Percentiles rank a stretch among this genome's conserved stretches.
phyloP scores from a whole-genome alignment of 1,140 invertebrate species.

The Oedothorax gibbosus region DNA sequence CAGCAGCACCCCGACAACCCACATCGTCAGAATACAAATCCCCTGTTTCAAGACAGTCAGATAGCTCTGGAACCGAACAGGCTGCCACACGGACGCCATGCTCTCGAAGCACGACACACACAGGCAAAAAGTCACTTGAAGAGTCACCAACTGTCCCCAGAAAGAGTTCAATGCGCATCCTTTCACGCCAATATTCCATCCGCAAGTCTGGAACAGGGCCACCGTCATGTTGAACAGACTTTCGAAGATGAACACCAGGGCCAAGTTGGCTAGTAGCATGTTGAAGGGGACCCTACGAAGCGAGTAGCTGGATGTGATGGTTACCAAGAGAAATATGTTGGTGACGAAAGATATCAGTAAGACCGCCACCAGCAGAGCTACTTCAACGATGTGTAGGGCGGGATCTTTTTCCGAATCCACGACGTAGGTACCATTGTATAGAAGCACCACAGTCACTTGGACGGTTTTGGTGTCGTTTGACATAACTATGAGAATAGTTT shows the following conservation, averaged over 20 bases:
- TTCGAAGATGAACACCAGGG: conserved; percentile 19
- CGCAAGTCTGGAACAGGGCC: conserved; percentile 1
- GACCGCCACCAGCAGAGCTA: conserved; percentile 25
- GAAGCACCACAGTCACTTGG: conserved; percentile 20
- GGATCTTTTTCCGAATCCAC: background rate
- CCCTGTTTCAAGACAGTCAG: conserved; percentile 50
- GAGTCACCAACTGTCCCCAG: conserved; percentile 34
- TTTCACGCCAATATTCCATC: conserved; percentile 24
- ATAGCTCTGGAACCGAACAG: conserved; percentile 44
- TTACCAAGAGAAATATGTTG: conserved; percentile 48
- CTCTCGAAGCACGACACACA: conserved; percentile 40
- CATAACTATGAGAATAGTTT: no score
- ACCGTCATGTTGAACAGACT: conserved; percentile 48
- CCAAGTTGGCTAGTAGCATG: conserved; percentile 26
- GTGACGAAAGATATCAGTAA: conserved; percentile 42
- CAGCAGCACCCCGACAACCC: conserved; percentile 32
- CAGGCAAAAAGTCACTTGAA: conserved; percentile 49
- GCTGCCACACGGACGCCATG: conserved; percentile 40
- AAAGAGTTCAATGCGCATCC: conserved; percentile 45
- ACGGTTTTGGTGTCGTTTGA: conserved; percentile 39
- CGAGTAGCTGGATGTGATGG: conserved; percentile 43
- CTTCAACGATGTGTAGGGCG: background rate
- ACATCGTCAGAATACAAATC: conserved; percentile 48
- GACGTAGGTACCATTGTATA: conserved; percentile 25
- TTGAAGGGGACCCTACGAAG: conserved; percentile 42